Base-by-base conservation (phyloP, 2,797 vertebrate genomes). In the Betta splendens region DNA sequence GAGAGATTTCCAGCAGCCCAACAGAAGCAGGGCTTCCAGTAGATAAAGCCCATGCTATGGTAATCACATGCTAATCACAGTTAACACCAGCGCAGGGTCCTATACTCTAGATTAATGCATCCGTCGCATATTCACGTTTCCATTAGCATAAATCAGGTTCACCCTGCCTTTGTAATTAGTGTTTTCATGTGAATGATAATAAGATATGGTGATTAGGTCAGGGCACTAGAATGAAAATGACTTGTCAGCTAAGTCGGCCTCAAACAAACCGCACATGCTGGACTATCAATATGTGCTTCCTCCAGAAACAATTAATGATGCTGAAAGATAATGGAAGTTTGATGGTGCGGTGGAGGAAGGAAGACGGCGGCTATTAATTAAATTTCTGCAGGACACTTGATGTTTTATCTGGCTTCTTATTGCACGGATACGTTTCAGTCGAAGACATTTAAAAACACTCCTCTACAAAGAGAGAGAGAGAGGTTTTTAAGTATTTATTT, bases 111-210 rank as follows among this genome's bases (percentile, higher is more conserved):
- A 91, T 91, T 81, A 91, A 90, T 88, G 84, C 85, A 84, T 82
- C 85, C 82, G 79, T 81, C 84, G 81, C 85, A 89, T 87, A 88
- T 91, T 90, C 89, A 91, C 87, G 89, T 90, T 88, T 46, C 64
- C 64, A 91, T 91, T 90, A 90, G 85, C 89, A 91, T 91, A 90
- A 91, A 91, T 90, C 87, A 89, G 88, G 85, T 88, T 89, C 87
- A 89, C 87, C 81, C 85, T 85, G 88, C 79, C 87, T 89, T 86
- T 87, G 86, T 90, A 91, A 91, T 91, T 89, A 91, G 80, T 90
- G 85, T 91, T 91, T 90, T 90, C 80, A 75, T 91, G 87, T 87
- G 87, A 89, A 91, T 83, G 85, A 82, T 90, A 90, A 91, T 91
- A 89, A 86, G 88, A 91, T 89, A 90, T 91, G 88, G 86, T 91